Percentiles rank a stretch among this genome's conserved stretches.
phyloP scores from a whole-genome alignment of 2,797 vertebrate species.

The Podarcis lilfordi region DNA sequence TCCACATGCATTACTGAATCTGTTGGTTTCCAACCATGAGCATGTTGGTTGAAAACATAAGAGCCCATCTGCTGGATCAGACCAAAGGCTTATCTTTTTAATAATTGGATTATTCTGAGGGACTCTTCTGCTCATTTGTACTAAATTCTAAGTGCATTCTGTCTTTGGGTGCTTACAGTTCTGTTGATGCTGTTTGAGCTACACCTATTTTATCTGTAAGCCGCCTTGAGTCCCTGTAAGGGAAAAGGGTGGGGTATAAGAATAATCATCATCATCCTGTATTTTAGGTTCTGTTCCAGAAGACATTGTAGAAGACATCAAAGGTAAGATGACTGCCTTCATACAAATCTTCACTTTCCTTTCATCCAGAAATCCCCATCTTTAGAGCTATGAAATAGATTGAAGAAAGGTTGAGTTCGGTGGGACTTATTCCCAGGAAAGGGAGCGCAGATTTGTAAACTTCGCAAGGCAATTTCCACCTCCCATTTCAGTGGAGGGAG shows the following conservation, averaged over 20 bases:
- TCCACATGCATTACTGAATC: not conserved
- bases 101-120: not conserved
- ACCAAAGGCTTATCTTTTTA: not conserved
- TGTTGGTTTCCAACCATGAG: not conserved
- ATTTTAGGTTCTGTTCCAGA: slow-evolving; percentile 89
- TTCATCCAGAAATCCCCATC: not conserved
- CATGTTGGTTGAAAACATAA: not conserved
- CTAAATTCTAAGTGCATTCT: not conserved
- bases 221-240: no score
- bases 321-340: slow-evolving; percentile 80
- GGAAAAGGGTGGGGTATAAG: no score
- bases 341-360: not conserved
- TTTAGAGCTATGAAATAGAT: not conserved
- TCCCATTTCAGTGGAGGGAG: not conserved
- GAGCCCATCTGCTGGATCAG: no score
- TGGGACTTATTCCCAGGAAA: not conserved
- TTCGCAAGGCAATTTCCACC: no score
- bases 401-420: no score
- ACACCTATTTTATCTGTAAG: slow-evolving; percentile 23
- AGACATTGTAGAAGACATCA: slow-evolving; percentile 94
- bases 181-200: slow-evolving; percentile 37
- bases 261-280: not conserved
- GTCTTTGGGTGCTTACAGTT: slow-evolving; percentile 1
- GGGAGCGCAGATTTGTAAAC: not conserved
- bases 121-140: not conserved